Conservation (phyloP, 2,113 vertebrate species). For the Pholis gunnellus region DNA sequence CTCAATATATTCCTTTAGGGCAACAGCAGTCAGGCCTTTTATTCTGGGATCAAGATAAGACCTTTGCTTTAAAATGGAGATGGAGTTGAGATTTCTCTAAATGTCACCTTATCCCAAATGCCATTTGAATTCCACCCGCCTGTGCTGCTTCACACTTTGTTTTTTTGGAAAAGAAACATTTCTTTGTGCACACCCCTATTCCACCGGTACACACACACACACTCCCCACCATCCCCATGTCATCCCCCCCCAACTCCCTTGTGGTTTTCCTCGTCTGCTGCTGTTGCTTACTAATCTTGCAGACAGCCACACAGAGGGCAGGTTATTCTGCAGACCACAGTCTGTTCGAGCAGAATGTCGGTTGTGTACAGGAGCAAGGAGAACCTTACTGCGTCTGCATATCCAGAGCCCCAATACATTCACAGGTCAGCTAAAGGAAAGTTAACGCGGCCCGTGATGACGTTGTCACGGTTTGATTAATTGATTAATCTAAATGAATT, state of each 20-base stretch:
- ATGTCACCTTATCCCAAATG: constrained; percentile 78
- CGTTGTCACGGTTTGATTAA: neutral
- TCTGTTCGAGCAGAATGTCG: neutral
- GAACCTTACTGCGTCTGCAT: neutral
- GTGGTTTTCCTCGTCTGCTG: constrained; percentile 50
- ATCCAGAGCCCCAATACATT: neutral
- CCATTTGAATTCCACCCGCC: constrained; percentile 56
- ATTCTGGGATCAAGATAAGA: constrained; percentile 44
- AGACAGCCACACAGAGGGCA: constrained; percentile 6
- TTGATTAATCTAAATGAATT: neutral
- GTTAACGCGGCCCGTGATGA: neutral
- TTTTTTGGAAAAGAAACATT: constrained; percentile 33
- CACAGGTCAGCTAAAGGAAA: too few relatives aligned
- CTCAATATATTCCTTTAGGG: neutral
- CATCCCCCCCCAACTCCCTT: constrained; percentile 18
- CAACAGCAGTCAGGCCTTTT: neutral
- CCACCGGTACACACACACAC: neutral
- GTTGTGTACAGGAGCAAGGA: neutral
- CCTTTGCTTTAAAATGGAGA: constrained; percentile 55
- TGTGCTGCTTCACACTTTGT: constrained; percentile 32
- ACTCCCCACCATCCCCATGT: constrained; percentile 29
- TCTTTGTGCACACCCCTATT: constrained; percentile 18
- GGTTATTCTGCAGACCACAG: neutral
- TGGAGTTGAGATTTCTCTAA: constrained; percentile 67
- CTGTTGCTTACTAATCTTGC: constrained; percentile 57